Percentiles rank a stretch among this genome's conserved stretches.
These are phyloP conservation scores for Atrina japonica DNA, from an alignment of 2,888 invertebrate genomes.

Conservation along the genomic window DNA sequence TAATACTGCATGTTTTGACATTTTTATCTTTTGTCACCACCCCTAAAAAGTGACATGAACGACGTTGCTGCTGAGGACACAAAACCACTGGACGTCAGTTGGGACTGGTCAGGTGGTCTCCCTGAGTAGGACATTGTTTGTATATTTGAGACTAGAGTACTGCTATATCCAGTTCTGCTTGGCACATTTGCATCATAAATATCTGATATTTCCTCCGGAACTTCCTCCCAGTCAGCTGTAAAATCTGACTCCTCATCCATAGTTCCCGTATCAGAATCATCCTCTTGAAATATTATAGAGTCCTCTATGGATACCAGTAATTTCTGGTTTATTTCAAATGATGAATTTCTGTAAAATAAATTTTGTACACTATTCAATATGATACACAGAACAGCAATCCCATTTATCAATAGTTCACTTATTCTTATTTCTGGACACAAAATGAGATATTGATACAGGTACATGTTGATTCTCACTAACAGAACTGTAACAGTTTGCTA, in stretches of 20 bases:
- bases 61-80: slow-evolving; percentile 92
- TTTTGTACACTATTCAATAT: no score
- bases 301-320: slow-evolving; percentile 85
- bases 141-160: slow-evolving; percentile 36
- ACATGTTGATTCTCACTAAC: no score
- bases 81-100: slow-evolving; percentile 86
- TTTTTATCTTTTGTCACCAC: slow-evolving; percentile 41
- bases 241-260: slow-evolving; percentile 84
- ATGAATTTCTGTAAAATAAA: slow-evolving; percentile 49
- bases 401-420: no score
- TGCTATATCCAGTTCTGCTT: slow-evolving; percentile 21
- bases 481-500: no score
- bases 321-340: slow-evolving; percentile 83
- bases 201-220: slow-evolving; percentile 78
- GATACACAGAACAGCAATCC: no score
- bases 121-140: slow-evolving; percentile 43
- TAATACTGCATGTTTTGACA: no score
- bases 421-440: no score
- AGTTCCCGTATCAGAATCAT: slow-evolving; percentile 83
- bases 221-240: slow-evolving; percentile 91
- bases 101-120: slow-evolving; percentile 25
- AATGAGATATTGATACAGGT: no score
- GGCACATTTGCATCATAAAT: slow-evolving; percentile 47
- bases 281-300: slow-evolving; percentile 80
- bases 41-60: slow-evolving; percentile 88